Conservation (phyloP, 2,888 invertebrate species). For the Ramazzottius varieornatus region DNA sequence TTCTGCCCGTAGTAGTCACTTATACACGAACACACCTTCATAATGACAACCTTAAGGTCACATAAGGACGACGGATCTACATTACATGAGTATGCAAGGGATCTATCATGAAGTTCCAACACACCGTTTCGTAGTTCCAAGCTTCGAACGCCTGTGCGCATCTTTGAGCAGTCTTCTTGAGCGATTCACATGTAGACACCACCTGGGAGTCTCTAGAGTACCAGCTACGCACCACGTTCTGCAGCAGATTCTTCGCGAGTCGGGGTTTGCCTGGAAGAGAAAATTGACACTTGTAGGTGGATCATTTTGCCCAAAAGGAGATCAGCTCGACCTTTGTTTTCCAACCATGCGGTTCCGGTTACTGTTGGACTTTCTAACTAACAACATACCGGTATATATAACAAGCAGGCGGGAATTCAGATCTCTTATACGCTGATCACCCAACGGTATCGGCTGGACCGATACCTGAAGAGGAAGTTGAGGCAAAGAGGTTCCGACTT, state of each 20-base stretch:
- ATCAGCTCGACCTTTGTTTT: too few species aligned
- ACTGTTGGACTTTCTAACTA: too few species aligned
- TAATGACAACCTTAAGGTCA: too few species aligned
- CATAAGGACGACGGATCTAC: too few species aligned
- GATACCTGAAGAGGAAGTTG: conserved; percentile 20
- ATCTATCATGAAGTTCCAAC: too few species aligned
- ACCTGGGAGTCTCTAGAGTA: conserved; percentile 23
- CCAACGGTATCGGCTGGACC: conserved; percentile 15
- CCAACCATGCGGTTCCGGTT: too few species aligned
- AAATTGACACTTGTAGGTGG: too few species aligned
- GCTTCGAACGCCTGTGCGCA: neutral
- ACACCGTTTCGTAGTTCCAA: neutral
- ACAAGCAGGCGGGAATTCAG: conserved; percentile 25
- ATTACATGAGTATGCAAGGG: too few species aligned
- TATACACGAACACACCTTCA: conserved; percentile 10
- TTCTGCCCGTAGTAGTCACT: conserved; percentile 23
- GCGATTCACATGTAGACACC: conserved; percentile 10
- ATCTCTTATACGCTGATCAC: conserved; percentile 13
- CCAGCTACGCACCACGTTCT: conserved; percentile 26
- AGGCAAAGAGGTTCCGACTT: conserved; percentile 20
- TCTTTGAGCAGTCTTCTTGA: neutral
- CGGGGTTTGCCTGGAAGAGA: conserved; percentile 11
- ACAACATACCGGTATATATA: conserved; percentile 29
- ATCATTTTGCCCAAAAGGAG: too few species aligned
- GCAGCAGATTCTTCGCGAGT: conserved; percentile 29